Percentiles rank a stretch among this genome's conserved stretches.
These are phyloP conservation scores for Papilio polyxenes DNA, from an alignment of 1,140 invertebrate genomes.

Conservation along the genomic window DNA sequence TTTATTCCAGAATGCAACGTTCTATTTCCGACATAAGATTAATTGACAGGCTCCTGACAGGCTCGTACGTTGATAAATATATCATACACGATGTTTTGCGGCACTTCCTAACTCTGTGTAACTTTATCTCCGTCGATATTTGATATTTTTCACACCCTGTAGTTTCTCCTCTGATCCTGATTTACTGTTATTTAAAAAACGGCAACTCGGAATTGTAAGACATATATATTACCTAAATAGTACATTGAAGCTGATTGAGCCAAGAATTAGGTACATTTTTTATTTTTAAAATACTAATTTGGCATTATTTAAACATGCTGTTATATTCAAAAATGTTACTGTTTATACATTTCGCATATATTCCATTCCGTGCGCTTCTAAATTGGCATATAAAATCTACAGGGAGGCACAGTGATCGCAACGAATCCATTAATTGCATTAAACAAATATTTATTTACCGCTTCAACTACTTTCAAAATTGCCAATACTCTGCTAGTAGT, in stretches of 20 bases:
- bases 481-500: background rate
- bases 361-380: background rate
- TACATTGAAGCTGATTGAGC: too few relatives aligned
- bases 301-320: background rate
- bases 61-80: slow-evolving; percentile 4
- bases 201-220: too few relatives aligned
- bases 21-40: background rate
- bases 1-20: background rate
- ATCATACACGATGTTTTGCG: slow-evolving; percentile 5
- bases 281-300: too few relatives aligned
- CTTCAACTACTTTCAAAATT: slow-evolving; percentile 29
- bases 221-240: too few relatives aligned
- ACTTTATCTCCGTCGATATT: background rate
- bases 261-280: too few relatives aligned
- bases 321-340: background rate
- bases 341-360: background rate
- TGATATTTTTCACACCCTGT: background rate
- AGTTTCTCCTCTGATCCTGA: background rate
- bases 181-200: background rate
- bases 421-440: slow-evolving; percentile 28
- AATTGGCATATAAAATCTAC: background rate
- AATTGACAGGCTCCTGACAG: background rate
- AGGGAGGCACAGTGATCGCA: background rate
- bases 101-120: background rate
- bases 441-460: slow-evolving; percentile 27